phyloP scores from a whole-genome alignment of 1,140 invertebrate species.

The Eriosoma lanigerum region DNA sequence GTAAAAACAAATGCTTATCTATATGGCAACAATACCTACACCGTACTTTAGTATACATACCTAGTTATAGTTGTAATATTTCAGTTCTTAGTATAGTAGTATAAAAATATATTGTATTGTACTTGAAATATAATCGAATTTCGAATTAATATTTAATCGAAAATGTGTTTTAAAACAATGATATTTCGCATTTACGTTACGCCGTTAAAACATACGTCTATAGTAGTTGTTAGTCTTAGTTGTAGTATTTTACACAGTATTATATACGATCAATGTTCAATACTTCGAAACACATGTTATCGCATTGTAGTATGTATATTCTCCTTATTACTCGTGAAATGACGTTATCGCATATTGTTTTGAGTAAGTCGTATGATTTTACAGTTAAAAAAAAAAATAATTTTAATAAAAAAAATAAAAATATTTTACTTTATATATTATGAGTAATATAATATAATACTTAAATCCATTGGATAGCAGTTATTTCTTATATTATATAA shows the following conservation, averaged over 20 bases:
- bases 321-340: constrained; percentile 29
- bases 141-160: constrained; percentile 17
- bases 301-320: background rate
- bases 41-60: no score
- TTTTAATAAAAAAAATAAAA: background rate
- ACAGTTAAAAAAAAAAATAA: background rate
- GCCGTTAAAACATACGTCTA: background rate
- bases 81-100: constrained; percentile 15
- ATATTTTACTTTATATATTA: no score
- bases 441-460: no score
- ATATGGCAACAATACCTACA: no score
- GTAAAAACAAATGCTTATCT: no score
- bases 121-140: constrained; percentile 1
- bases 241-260: no score
- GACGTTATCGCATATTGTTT: constrained; percentile 19
- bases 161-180: background rate
- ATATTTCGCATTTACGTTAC: background rate
- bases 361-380: constrained; percentile 18
- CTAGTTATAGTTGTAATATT: background rate
- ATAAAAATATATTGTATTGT: background rate
- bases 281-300: constrained; percentile 32
- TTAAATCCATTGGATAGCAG: no score
- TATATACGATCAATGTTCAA: background rate
- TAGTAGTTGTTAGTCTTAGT: no score
- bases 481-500: no score